Base-by-base conservation (phyloP, 2,888 invertebrate species). In the Mimumesa dahlbomi region DNA sequence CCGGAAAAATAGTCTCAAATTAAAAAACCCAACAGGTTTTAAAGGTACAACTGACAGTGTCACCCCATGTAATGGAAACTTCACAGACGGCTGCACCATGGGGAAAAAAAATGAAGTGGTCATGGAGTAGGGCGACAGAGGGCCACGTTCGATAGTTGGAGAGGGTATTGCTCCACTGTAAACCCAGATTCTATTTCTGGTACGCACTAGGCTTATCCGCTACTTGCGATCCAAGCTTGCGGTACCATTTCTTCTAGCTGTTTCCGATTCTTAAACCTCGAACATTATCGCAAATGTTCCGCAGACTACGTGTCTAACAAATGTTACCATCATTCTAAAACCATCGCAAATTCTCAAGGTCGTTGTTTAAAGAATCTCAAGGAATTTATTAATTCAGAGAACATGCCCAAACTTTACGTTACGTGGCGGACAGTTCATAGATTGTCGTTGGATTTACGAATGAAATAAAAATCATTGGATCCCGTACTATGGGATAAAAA, bases 141-240 rank as follows among this genome's bases (percentile, higher is more conserved):
- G 21, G n/a, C n/a, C 14, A 16, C 48, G 71, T 62, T 75, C 73
- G 56, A 79, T 75, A 72, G 53, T 76, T 64, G 69, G 75, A 77
- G 75, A 71, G 73, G 73, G 56, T 81, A 77, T 81, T 81, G 75
- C 80, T 69, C 71, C 48, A 74, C 72, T 72, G 67, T 75, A 77
- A 75, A 81, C 73, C 77, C 62, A 77, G 70, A 75, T 79, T 80
- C 79, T 81, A 81, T 81, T 79, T 81, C 67, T 71, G 77, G 64
- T 58, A 38, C 46, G 45, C 54, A 48, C 40, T 46, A 43, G 40
- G 63, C 65, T 64, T 67, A 63, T 38, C 18, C 31, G 31, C 14
- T 48, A 45, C 57, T 42, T 11, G 40, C 53, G 45, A 34, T 53
- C 45, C 13, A 53, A 59, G 38, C 42, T 2, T 25, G 19, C 5